phyloP scores from a whole-genome alignment of 2,888 invertebrate genomes.

The Hydrotaea diabolus region DNA sequence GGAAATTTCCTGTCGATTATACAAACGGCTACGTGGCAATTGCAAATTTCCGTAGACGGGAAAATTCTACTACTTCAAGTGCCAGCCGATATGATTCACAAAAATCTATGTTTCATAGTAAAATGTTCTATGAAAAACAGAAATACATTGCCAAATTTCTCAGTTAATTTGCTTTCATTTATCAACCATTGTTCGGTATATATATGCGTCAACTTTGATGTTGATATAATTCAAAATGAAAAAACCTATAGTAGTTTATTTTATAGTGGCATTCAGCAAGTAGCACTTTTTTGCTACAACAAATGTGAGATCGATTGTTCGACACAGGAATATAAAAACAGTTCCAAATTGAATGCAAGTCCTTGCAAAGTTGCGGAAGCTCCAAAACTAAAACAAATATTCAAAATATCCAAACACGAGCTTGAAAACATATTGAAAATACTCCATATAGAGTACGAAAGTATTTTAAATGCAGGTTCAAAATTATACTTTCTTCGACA shows the following conservation, averaged over 20 bases:
- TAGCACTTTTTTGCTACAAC: constrained; percentile 22
- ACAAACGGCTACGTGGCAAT: constrained; percentile 72
- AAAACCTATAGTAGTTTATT: constrained; percentile 53
- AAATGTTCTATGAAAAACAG: constrained; percentile 59
- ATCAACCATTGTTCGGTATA: constrained; percentile 49
- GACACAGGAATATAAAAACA: neutral
- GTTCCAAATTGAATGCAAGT: neutral
- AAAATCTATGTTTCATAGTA: constrained; percentile 70
- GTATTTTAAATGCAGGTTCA: constrained; percentile 56
- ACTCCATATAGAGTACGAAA: constrained; percentile 63
- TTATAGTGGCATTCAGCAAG: constrained; percentile 25
- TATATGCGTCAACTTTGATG: constrained; percentile 49
- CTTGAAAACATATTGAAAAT: constrained; percentile 67
- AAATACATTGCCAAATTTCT: constrained; percentile 69
- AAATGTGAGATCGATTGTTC: constrained; percentile 33
- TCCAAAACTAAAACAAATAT: constrained; percentile 60
- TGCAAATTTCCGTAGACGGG: constrained; percentile 68
- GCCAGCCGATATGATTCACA: constrained; percentile 70
- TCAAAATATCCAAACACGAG: constrained; percentile 67
- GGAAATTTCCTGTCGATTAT: constrained; percentile 59
- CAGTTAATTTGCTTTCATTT: constrained; percentile 66
- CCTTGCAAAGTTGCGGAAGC: constrained; percentile 5
- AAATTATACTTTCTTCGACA: constrained; percentile 64
- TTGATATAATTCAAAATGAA: constrained; percentile 23
- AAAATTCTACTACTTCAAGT: constrained; percentile 69